phyloP scores from a whole-genome alignment of 1,140 invertebrate species.

The Pseudomyrmex pallidus region DNA sequence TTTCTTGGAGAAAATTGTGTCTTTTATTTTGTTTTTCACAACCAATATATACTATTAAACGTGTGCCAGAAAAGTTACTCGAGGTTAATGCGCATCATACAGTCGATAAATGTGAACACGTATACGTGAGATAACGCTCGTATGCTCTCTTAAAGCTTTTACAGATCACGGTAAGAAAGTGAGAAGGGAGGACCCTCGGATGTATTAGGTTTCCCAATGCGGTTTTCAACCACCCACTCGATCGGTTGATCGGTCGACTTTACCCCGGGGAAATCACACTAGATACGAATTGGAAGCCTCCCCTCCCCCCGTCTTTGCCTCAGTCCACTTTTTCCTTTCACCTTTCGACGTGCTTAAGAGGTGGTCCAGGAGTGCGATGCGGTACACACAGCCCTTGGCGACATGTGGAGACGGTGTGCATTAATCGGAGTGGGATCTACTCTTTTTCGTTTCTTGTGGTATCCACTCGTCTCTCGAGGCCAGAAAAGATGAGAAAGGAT shows the following conservation, averaged over 20 bases:
- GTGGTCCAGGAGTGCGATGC: constrained; percentile 51
- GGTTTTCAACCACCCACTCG: constrained; percentile 85
- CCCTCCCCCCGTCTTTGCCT: constrained; percentile 61
- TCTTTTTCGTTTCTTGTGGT: constrained; percentile 67
- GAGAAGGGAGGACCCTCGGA: constrained; percentile 79
- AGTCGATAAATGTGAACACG: constrained; percentile 52
- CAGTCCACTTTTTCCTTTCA: constrained; percentile 59
- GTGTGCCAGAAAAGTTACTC: no score
- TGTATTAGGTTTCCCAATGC: constrained; percentile 85
- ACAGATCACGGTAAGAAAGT: constrained; percentile 70
- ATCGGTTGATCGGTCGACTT: constrained; percentile 84
- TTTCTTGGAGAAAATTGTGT: not conserved
- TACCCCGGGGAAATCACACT: constrained; percentile 84
- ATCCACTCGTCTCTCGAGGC: constrained; percentile 43
- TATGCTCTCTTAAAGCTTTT: constrained; percentile 67
- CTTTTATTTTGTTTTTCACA: no score
- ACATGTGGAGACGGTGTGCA: constrained; percentile 66
- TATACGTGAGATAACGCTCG: constrained; percentile 17
- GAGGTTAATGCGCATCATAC: constrained; percentile 15
- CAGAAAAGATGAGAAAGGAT: constrained; percentile 67
- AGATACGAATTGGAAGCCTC: constrained; percentile 80
- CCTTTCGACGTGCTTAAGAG: constrained; percentile 71
- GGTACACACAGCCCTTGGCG: constrained; percentile 56
- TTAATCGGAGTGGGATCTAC: constrained; percentile 73
- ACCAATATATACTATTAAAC: no score